Conservation (phyloP, 2,888 invertebrate species). For the Protophormia terraenovae region DNA sequence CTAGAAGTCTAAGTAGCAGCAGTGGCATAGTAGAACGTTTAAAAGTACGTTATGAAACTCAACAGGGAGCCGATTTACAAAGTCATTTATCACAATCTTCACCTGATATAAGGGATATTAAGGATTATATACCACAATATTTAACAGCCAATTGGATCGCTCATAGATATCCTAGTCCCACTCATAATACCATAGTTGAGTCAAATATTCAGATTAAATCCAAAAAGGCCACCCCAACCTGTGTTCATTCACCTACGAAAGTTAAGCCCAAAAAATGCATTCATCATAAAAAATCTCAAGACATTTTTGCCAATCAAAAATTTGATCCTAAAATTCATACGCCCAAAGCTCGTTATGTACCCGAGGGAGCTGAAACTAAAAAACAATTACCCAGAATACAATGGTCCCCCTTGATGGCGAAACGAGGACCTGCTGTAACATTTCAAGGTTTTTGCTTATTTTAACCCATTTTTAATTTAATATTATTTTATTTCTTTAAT, state of each 20-base stretch:
- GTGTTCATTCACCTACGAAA: constrained; percentile 40
- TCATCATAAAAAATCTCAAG: constrained; percentile 75
- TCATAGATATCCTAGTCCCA: constrained; percentile 88
- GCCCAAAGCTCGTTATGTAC: constrained; percentile 89
- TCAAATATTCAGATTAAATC: background rate
- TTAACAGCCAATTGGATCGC: constrained; percentile 91
- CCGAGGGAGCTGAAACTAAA: constrained; percentile 81
- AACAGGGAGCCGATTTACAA: constrained; percentile 37
- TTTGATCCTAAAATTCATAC: constrained; percentile 90
- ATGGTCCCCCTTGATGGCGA: constrained; percentile 58
- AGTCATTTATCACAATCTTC: constrained; percentile 87
- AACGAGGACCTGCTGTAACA: constrained; percentile 74
- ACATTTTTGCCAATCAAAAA: constrained; percentile 84
- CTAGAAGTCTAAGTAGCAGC: constrained; percentile 72
- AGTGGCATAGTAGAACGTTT: constrained; percentile 86
- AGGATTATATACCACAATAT: constrained; percentile 88
- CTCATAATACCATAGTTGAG: constrained; percentile 82
- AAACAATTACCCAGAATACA: constrained; percentile 83
- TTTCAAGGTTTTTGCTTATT: constrained; percentile 77
- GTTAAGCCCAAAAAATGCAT: constrained; percentile 10
- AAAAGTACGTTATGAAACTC: constrained; percentile 85
- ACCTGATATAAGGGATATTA: constrained; percentile 89
- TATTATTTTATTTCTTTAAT: constrained; percentile 46
- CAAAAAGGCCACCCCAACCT: background rate
- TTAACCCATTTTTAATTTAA: constrained; percentile 27